Percentiles rank a stretch among this genome's conserved stretches.
phyloP scores from a whole-genome alignment of 1,140 invertebrate species.

The Neuroterus valhalla region DNA sequence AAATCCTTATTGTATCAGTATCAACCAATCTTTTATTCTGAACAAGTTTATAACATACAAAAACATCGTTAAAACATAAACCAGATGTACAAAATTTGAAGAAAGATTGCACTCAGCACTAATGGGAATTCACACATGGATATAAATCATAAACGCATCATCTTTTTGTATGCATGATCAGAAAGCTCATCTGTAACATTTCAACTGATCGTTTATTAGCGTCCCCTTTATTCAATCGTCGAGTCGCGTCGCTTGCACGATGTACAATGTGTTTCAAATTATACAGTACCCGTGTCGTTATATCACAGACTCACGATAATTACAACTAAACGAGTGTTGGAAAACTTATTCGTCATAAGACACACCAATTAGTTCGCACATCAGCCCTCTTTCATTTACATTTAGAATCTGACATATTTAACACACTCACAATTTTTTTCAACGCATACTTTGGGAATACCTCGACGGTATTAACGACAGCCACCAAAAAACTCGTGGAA shows the following conservation, averaged over 20 bases:
- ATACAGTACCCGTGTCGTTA: slow-evolving; percentile 36
- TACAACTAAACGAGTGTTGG: slow-evolving; percentile 56
- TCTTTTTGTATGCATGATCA: background rate
- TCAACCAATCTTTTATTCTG: too few relatives aligned
- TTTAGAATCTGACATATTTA: background rate
- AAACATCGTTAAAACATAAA: too few relatives aligned
- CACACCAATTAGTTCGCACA: background rate
- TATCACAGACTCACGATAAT: slow-evolving; percentile 60
- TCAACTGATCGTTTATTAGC: slow-evolving; percentile 39
- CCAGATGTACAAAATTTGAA: too few relatives aligned
- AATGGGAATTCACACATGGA: too few relatives aligned
- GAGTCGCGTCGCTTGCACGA: slow-evolving; percentile 33
- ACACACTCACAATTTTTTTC: background rate
- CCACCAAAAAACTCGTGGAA: background rate
- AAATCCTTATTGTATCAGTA: too few relatives aligned
- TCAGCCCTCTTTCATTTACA: background rate
- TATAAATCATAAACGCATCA: too few relatives aligned
- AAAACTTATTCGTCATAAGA: slow-evolving; percentile 34
- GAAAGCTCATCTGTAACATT: slow-evolving; percentile 5
- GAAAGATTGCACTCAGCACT: too few relatives aligned
- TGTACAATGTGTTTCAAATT: slow-evolving; percentile 60
- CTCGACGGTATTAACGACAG: background rate
- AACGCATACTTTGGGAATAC: background rate
- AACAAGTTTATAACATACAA: too few relatives aligned
- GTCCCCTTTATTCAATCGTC: slow-evolving; percentile 54